phyloP scores from a whole-genome alignment of 1,140 invertebrate species.

The Caenorhabditis inopinata region DNA sequence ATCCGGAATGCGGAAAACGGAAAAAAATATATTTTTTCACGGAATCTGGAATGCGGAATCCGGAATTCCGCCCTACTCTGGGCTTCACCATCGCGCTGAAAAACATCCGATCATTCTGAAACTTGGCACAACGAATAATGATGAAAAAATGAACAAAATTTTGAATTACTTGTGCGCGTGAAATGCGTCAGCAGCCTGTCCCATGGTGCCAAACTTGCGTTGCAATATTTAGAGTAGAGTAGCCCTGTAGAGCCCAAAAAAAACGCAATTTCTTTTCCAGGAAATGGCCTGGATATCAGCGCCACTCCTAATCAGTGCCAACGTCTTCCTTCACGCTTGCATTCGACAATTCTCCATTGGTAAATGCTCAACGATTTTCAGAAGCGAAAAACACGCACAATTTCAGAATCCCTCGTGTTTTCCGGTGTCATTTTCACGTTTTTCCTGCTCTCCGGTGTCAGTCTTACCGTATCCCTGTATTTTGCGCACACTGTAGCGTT shows the following conservation, averaged over 20 bases:
- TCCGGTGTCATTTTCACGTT: slow-evolving; percentile 12
- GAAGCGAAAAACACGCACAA: too few relatives aligned
- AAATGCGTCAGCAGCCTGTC: too few relatives aligned
- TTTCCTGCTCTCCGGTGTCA: slow-evolving; percentile 6
- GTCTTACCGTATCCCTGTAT: not conserved
- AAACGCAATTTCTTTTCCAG: not conserved
- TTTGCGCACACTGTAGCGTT: slow-evolving; percentile 15
- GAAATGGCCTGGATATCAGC: slow-evolving; percentile 36
- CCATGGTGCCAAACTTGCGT: not conserved
- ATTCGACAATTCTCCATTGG: slow-evolving; percentile 25
- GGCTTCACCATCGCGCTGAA: too few relatives aligned
- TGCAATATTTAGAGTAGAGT: not conserved
- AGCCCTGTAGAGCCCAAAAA: too few relatives aligned
- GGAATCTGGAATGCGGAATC: too few relatives aligned
- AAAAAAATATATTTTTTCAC: too few relatives aligned
- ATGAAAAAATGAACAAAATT: too few relatives aligned
- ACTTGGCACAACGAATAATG: too few relatives aligned
- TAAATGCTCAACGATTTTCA: not conserved
- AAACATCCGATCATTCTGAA: too few relatives aligned
- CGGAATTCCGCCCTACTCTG: too few relatives aligned
- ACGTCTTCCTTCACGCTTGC: slow-evolving; percentile 33
- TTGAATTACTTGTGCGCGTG: too few relatives aligned
- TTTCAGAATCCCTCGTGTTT: slow-evolving; percentile 25
- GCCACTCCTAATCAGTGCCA: slow-evolving; percentile 29
- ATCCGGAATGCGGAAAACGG: too few relatives aligned